phyloP scores from a whole-genome alignment of 2,888 invertebrate genomes.

The Lasius platythorax region DNA sequence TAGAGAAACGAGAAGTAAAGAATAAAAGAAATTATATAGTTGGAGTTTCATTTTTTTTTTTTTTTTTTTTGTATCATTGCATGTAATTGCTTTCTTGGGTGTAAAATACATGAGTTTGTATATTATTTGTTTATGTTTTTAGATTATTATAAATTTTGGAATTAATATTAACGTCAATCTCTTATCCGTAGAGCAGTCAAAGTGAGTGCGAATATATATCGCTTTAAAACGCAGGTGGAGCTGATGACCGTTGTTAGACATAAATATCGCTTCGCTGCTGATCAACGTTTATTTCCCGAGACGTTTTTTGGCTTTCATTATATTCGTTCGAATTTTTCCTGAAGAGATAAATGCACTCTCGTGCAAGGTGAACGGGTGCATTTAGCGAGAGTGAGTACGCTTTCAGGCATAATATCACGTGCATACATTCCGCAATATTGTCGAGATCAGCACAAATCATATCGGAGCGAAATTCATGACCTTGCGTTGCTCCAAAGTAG shows the following conservation, averaged over 20 bases:
- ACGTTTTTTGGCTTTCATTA: too few relatives aligned
- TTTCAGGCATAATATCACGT: too few relatives aligned
- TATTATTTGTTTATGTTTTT: neutral
- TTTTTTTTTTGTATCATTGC: neutral
- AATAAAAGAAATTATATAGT: neutral
- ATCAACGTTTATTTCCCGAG: neutral
- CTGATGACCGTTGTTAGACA: neutral
- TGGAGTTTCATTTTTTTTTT: neutral
- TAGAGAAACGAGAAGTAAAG: neutral
- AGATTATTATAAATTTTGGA: neutral
- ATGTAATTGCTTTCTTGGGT: neutral
- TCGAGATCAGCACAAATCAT: neutral
- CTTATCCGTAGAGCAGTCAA: neutral
- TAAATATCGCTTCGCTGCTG: conserved; percentile 1
- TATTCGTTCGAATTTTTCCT: neutral
- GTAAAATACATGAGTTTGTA: neutral
- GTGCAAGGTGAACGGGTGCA: neutral
- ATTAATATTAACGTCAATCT: neutral
- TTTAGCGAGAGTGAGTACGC: neutral
- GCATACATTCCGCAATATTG: neutral
- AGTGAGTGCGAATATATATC: neutral
- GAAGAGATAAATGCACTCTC: neutral
- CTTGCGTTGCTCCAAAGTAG: conserved; percentile 1
- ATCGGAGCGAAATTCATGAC: conserved; percentile 20
- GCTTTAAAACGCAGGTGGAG: neutral